Evolutionary conservation across 1,140 invertebrate species (phyloP).

Genomic region (Papilio helenus): DNA sequence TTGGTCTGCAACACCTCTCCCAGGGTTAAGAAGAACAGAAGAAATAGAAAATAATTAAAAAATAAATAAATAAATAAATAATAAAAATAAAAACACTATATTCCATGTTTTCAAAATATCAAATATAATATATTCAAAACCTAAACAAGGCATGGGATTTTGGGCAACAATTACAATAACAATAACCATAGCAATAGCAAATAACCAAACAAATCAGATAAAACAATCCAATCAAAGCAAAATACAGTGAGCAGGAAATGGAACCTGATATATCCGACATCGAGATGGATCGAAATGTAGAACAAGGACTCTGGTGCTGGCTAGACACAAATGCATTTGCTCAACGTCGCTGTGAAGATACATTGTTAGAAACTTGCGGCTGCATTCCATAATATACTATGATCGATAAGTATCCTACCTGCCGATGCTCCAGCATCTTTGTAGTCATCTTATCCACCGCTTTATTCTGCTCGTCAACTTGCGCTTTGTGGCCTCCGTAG

Average conservation of each 20-base stretch:
- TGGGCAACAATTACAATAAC: not conserved
- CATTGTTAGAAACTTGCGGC: constrained; percentile 3
- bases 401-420: constrained; percentile 4
- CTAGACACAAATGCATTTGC: constrained; percentile 4
- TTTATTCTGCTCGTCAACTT: no score
- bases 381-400: constrained; percentile 5
- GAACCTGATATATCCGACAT: constrained; percentile 4
- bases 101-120: no score
- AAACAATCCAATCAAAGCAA: constrained; percentile 4
- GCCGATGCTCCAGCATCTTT: no score
- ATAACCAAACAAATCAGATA: constrained; percentile 1
- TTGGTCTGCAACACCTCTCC: no score
- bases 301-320: constrained; percentile 2
- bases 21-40: no score
- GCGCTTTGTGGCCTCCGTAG: no score
- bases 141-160: no score
- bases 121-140: no score
- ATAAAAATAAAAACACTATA: no score
- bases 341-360: constrained; percentile 3
- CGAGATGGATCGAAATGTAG: constrained; percentile 3
- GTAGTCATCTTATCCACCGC: no score
- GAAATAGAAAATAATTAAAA: no score
- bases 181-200: constrained; percentile 4
- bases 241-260: constrained; percentile 4
- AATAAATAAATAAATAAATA: no score